Evolutionary conservation across 2,797 vertebrate species (phyloP), one percentile per base, ranked within the genome.

Genomic region (Xiphophorus birchmanni): DNA sequence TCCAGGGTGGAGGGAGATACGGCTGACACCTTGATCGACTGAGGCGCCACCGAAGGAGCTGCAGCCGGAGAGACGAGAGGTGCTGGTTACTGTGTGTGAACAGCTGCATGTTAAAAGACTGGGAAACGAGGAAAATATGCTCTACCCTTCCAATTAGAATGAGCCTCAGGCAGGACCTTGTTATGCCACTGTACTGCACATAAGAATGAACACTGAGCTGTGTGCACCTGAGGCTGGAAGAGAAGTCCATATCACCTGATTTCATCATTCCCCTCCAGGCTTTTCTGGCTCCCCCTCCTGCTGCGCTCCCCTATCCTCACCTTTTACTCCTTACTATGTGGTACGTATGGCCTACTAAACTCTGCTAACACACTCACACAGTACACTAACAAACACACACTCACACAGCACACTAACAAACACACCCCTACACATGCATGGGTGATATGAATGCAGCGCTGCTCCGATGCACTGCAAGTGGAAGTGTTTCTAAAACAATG

Each of bases 21-120:
- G 0, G 97, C 93, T 32, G 93, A 96, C 75, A 97, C 96, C 84
- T 90, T 95, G 91, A 99, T 95, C 29, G 95, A 97, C 96, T 97
- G 97, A 0, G 98, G 98, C 18, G 98, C 96, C 95, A 97, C 95
- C 0, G 97, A 97, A 0, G 98, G 98, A 74, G 98, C 98, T 99
- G 94, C 63, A 80, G 87, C 71, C 78, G 79, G 58, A 40, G 69
- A 86, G 47, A 81, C 32, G 60, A 85, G 47, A 81, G 44, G 32
- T 77, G 32, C 76, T 44, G 32, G 71, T 78, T 75, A 84, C 50
- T 37, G 37, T 35, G 50, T 47, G 74, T 75, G 77, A 50, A 74
- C 65, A 77, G 81, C 80, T 84, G 72, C 60, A 75, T 80, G 48
- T 56, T 78, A 54, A 75, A 72, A 82, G 67, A 78, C 67, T 15